Evolutionary conservation across 1,140 invertebrate species (phyloP), one percentile per base, ranked within the genome.

Genomic region (Caerostris darwini): DNA sequence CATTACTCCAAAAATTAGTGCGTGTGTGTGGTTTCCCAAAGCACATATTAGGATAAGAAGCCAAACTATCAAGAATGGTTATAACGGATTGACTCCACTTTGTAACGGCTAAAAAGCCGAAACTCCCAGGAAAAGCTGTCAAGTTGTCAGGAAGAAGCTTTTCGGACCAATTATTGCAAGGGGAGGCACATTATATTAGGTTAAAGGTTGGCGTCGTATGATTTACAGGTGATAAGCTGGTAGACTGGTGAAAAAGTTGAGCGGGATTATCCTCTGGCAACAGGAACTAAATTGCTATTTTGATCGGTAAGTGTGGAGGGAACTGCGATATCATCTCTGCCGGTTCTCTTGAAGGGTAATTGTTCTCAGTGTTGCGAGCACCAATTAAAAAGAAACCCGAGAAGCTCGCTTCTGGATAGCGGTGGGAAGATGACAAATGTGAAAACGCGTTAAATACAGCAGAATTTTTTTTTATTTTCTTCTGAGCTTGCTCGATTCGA

Each of bases 251-350:
- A 88, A 54, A 34, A 54, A 58, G 67, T 19, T 53, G 71, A 19
- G 34, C 50, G 53, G 71, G 34, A 77, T 77, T 19, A 53, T 53
- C 7, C 71, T 77, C 71, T 50, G 53, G 19, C 34, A 77, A 17
- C 58, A 50, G 77, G 90, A 82, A 90, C 57, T 50, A 82, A 91
- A 91, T 91, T 91, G 77, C 88, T 69, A 90, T 90, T 91, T 57
- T 61, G 90, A 82, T 81, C 69, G 56, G 71, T 53, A 77, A 77
- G 71, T 77, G 71, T 77, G 88, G 53, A n/a, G 88, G 67, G 54
- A 71, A 17, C 67, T 7, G 50, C 12, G 64, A 90, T 90, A 90
- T 90, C 88, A 90, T 90, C 88, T 64, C 5, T 57, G 86, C 34
- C 86, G 86, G 86, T 7, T 61, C 86, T 50, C 56, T 88, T 88